phyloP scores from a whole-genome alignment of 2,888 invertebrate species.

The Andrena dorsata region DNA sequence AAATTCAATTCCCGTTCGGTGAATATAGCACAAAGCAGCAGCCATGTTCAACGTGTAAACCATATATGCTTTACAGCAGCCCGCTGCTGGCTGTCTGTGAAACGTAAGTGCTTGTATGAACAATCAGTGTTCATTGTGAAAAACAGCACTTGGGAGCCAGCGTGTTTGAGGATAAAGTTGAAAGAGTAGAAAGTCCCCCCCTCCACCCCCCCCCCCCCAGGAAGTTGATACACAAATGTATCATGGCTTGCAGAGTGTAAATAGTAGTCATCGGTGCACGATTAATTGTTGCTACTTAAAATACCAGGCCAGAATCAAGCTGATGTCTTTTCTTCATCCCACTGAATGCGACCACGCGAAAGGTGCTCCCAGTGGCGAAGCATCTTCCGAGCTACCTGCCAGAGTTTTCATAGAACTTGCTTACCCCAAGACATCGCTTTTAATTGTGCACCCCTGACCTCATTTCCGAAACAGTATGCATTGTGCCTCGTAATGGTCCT shows the following conservation, averaged over 20 bases:
- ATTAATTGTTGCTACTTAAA: not conserved
- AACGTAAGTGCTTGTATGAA: not conserved
- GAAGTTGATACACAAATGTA: not conserved
- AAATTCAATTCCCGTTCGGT: slow-evolving; percentile 36
- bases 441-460: slow-evolving; percentile 39
- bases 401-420: slow-evolving; percentile 10
- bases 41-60: not conserved
- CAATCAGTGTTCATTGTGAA: not conserved
- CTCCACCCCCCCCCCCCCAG: too few species aligned
- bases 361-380: not conserved
- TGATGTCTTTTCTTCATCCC: not conserved
- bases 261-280: not conserved
- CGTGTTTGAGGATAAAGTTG: not conserved
- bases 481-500: slow-evolving; percentile 34
- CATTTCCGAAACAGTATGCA: slow-evolving; percentile 28
- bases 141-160: not conserved
- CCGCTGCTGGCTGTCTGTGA: not conserved
- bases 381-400: slow-evolving; percentile 20
- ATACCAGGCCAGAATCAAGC: not conserved
- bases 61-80: too few species aligned
- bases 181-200: not conserved
- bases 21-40: not conserved
- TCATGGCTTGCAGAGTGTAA: not conserved
- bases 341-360: not conserved
- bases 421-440: slow-evolving; percentile 6